Evolutionary conservation across 2,113 vertebrate genomes (phyloP), one percentile per base, ranked within the genome.

Genomic region (Gambusia affinis): DNA sequence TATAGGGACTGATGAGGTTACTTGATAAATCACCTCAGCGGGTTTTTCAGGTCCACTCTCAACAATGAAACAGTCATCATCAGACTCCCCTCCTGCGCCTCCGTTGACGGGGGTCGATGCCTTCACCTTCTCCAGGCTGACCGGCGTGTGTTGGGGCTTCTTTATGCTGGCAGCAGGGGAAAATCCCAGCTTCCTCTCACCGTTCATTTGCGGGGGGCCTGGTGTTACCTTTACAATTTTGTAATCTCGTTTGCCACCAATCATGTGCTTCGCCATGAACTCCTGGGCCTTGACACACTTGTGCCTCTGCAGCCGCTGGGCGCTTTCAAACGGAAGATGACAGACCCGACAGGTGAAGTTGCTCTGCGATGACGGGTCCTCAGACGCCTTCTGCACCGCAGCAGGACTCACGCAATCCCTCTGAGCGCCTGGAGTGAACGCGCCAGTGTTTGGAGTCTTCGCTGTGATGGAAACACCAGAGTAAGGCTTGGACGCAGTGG

Each of bases 51-150:
- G 69, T 66, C 80, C 64, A 1, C 60, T 83, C 82, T 93, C 92
- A 72, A 93, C 84, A 2, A 93, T 92, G 75, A 87, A 94, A 87
- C 93, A 94, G 75, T 94, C 92, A 39, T 92, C 87, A 0, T 92
- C 92, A 0, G 24, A 60, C 5, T 62, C 79, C 5, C 39, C 67
- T 37, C 12, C 78, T 0, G 39, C 11, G 22, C 69, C 84, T 10
- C 74, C 67, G 2, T 71, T 87, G 14, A 75, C 57, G 37, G 77
- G 57, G 73, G 28, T 63, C 0, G 1, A 39, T 1, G 33, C 60
- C 54, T 75, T 65, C 15, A 33, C 82, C n/a, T 71, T 85, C 30
- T 87, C 77, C 39, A 85, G 27, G 54, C 22, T 11, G 2, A 75
- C 37, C 10, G 83, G 22, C 37, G 69, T 17, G 8, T 61, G n/a